Percentiles rank a stretch among this genome's conserved stretches.
Conservation (phyloP, 2,888 invertebrate genomes). For the Drosophila buzzatii region DNA sequence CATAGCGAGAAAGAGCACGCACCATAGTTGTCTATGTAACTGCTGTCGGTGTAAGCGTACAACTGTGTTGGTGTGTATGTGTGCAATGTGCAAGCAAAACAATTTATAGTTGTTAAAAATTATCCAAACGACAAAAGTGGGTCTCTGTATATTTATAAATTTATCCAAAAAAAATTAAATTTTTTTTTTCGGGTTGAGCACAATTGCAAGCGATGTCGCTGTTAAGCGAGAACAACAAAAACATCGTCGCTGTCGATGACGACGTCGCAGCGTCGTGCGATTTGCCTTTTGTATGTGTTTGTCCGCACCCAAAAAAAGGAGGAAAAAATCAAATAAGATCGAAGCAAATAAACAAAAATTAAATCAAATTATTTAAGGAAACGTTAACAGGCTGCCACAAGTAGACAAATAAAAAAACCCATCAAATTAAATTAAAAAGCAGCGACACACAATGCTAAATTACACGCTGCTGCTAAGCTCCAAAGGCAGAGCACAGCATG, state of each 20-base stretch:
- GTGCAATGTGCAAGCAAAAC: slow-evolving; percentile 65
- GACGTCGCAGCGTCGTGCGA: slow-evolving; percentile 55
- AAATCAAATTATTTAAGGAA: slow-evolving; percentile 46
- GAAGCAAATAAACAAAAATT: slow-evolving; percentile 49
- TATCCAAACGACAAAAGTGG: slow-evolving; percentile 30
- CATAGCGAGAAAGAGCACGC: slow-evolving; percentile 61
- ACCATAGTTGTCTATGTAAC: slow-evolving; percentile 53
- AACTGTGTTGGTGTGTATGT: slow-evolving; percentile 18
- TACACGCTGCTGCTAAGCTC: slow-evolving; percentile 36
- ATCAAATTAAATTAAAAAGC: slow-evolving; percentile 53
- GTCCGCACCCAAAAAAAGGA: slow-evolving; percentile 62
- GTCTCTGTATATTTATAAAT: slow-evolving; percentile 12
- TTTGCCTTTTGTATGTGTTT: slow-evolving; percentile 59
- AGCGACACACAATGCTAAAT: slow-evolving; percentile 39
- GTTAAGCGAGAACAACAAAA: slow-evolving; percentile 44
- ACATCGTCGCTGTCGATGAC: slow-evolving; percentile 50
- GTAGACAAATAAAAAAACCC: slow-evolving; percentile 27
- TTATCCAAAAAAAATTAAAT: slow-evolving; percentile 31
- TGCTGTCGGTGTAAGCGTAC: slow-evolving; percentile 37
- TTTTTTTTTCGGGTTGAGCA: slow-evolving; percentile 10
- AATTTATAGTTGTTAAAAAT: slow-evolving; percentile 55
- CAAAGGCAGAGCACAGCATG: slow-evolving; percentile 34
- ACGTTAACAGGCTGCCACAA: slow-evolving; percentile 26
- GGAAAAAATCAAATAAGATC: slow-evolving; percentile 16
- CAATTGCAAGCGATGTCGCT: slow-evolving; percentile 27